These are phyloP conservation scores for Oscheius sp. DNA, from an alignment of 2,888 invertebrate genomes.

Conservation along the genomic window DNA sequence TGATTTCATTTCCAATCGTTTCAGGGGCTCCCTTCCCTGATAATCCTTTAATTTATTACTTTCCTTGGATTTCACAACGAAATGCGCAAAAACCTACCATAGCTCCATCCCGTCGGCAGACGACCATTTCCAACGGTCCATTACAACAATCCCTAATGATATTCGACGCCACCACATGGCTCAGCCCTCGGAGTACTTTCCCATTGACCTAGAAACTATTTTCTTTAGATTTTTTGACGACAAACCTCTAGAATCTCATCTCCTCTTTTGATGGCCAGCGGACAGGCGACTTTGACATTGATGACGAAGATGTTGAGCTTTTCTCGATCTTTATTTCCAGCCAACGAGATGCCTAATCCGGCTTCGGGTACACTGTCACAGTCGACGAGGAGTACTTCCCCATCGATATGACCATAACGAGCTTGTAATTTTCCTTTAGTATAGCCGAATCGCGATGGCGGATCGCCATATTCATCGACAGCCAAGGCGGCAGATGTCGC, in stretches of 20 bases:
- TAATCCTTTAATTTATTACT: no score
- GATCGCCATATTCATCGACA: neutral
- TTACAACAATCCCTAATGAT: constrained; percentile 82
- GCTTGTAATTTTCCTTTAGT: constrained; percentile 84
- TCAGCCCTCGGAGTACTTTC: constrained; percentile 89
- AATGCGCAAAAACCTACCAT: constrained; percentile 41
- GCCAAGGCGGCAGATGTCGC: constrained; percentile 36
- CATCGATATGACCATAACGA: constrained; percentile 86
- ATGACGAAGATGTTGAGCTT: constrained; percentile 88
- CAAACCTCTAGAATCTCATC: constrained; percentile 94
- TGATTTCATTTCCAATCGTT: no score
- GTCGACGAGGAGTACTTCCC: constrained; percentile 80
- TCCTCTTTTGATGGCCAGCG: constrained; percentile 84
- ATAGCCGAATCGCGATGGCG: constrained; percentile 31
- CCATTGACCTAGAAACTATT: constrained; percentile 85
- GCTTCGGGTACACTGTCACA: constrained; percentile 81
- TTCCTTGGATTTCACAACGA: no score
- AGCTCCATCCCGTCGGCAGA: constrained; percentile 51
- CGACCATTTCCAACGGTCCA: constrained; percentile 59
- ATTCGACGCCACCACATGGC: constrained; percentile 94
- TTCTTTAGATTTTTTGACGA: neutral
- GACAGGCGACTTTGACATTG: constrained; percentile 90
- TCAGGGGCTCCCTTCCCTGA: no score
- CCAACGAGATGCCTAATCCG: constrained; percentile 89
- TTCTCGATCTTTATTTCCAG: constrained; percentile 81